These are phyloP conservation scores for Sebastes reedi DNA, from an alignment of 2,797 vertebrate species.

Conservation along the genomic window DNA sequence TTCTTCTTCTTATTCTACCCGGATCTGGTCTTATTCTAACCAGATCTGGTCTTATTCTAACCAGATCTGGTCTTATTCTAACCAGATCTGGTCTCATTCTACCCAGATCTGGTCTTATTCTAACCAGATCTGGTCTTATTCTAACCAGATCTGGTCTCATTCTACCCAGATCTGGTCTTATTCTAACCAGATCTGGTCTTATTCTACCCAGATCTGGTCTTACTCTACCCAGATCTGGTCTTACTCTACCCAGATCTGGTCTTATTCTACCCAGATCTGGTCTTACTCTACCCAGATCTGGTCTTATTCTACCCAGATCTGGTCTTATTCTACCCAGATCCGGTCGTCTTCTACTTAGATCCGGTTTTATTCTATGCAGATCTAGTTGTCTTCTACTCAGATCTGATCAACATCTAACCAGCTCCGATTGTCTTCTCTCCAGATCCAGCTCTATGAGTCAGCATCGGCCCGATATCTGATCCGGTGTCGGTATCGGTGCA, in stretches of 20 bases:
- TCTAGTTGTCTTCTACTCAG: neutral
- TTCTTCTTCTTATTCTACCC: no score
- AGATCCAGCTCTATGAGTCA: neutral
- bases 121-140: neutral
- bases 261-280: no score
- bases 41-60: rapidly evolving
- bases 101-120: neutral
- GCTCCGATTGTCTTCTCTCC: neutral
- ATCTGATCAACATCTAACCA: neutral
- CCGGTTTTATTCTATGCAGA: neutral
- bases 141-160: neutral
- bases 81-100: rapidly evolving
- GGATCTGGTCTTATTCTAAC: no score
- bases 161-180: neutral
- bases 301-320: no score
- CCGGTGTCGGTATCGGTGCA: no score
- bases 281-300: rapidly evolving
- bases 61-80: no score
- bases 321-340: no score
- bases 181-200: rapidly evolving
- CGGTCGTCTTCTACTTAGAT: no score
- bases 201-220: rapidly evolving
- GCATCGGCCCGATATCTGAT: no score
- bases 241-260: no score
- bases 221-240: rapidly evolving